phyloP scores from a whole-genome alignment of 2,888 invertebrate species.

The Geophilus truncorum region DNA sequence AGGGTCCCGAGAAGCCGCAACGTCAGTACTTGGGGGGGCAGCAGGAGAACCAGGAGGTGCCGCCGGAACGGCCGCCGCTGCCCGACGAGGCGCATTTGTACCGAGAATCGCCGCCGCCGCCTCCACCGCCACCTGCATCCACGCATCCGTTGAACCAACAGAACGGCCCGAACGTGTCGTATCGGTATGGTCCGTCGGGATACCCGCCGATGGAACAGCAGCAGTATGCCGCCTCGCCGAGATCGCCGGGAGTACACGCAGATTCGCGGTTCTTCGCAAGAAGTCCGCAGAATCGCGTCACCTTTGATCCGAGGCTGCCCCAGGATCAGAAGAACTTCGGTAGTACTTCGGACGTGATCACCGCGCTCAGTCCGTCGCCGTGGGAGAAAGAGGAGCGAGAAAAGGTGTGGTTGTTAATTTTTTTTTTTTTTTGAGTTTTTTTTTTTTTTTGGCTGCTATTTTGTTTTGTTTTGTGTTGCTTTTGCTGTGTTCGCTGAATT shows the following conservation, averaged over 20 bases:
- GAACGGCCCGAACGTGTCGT: background rate
- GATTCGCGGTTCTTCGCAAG: constrained; percentile 40
- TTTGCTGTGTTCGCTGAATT: constrained; percentile 9
- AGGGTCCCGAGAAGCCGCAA: constrained; percentile 42
- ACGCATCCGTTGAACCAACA: constrained; percentile 59
- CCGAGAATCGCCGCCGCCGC: constrained; percentile 53
- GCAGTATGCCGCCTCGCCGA: background rate
- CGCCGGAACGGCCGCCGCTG: constrained; percentile 48
- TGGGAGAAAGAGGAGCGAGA: constrained; percentile 93
- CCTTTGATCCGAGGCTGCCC: background rate
- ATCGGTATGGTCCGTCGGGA: background rate
- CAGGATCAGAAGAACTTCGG: constrained; percentile 14
- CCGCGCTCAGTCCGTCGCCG: constrained; percentile 48
- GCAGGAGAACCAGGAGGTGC: constrained; percentile 33
- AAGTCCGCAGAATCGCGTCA: constrained; percentile 40
- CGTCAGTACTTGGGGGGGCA: constrained; percentile 38
- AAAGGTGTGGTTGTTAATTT: too few relatives aligned
- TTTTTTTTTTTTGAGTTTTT: background rate
- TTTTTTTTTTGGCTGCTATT: constrained; percentile 11
- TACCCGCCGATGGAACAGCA: background rate
- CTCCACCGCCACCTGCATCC: constrained; percentile 64
- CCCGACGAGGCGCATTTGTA: constrained; percentile 45
- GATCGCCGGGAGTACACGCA: background rate
- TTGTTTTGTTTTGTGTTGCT: background rate
- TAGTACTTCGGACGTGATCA: constrained; percentile 38